These are phyloP conservation scores for Ameiurus melas DNA, from an alignment of 2,113 vertebrate species.

Conservation along the genomic window DNA sequence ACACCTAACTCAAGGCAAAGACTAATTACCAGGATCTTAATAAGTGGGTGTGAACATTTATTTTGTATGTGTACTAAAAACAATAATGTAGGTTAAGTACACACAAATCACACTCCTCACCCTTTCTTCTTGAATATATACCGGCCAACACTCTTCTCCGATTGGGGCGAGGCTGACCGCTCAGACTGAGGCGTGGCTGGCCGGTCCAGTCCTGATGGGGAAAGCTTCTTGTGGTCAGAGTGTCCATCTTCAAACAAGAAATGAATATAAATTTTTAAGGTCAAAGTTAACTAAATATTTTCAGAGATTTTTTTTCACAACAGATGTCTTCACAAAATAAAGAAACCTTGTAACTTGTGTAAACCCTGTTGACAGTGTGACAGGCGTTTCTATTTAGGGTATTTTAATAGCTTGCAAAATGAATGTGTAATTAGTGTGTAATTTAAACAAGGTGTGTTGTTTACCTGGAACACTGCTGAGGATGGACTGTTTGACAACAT, in stretches of 20 bases:
- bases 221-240: slow-evolving; percentile 49
- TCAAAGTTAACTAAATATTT: neutral
- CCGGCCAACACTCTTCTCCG: slow-evolving; percentile 66
- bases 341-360: neutral
- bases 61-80: neutral
- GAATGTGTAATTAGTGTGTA: neutral
- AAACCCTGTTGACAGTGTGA: neutral
- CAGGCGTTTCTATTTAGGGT: neutral
- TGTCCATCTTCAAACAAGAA: slow-evolving; percentile 53
- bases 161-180: slow-evolving; percentile 65
- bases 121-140: slow-evolving; percentile 75
- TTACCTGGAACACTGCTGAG: slow-evolving; percentile 80
- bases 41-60: neutral
- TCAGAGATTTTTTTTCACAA: neutral
- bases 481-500: slow-evolving; percentile 88
- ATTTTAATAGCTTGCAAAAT: neutral
- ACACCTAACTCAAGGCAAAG: neutral
- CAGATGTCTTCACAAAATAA: neutral
- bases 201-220: slow-evolving; percentile 24
- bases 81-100: neutral
- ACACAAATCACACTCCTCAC: slow-evolving; percentile 66
- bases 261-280: slow-evolving; percentile 23
- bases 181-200: slow-evolving; percentile 44
- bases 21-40: neutral
- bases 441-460: slow-evolving; percentile 26